Percentiles rank a stretch among this genome's conserved stretches.
These are phyloP conservation scores for Notoglanidium macrostoma DNA, from an alignment of 2,797 vertebrate genomes.

Conservation along the genomic window DNA sequence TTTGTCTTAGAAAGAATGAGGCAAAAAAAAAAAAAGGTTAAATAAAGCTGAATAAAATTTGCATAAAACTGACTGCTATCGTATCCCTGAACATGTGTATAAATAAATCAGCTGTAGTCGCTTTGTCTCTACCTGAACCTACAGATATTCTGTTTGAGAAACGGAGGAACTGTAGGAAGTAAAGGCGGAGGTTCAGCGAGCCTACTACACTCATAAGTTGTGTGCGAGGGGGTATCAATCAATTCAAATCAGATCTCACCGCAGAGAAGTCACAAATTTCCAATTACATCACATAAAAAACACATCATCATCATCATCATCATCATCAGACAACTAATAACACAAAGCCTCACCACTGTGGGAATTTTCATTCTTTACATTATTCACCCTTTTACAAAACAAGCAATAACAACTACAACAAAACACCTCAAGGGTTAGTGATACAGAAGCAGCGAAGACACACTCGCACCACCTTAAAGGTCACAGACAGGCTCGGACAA, in stretches of 20 bases:
- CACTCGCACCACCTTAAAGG: not conserved
- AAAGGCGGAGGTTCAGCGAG: not conserved
- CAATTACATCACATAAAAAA: constrained; percentile 43
- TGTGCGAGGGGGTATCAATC: not conserved
- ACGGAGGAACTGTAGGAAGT: not conserved
- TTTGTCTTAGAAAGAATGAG: too few relatives aligned
- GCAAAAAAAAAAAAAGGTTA: not conserved
- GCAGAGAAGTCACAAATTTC: constrained; percentile 42
- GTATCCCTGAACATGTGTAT: not conserved
- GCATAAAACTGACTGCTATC: not conserved
- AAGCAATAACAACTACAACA: not conserved
- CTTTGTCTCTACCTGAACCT: not conserved
- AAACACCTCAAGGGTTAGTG: not conserved
- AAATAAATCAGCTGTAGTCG: not conserved
- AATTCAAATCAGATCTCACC: constrained; percentile 19
- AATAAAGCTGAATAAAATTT: not conserved
- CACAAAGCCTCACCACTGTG: constrained; percentile 9
- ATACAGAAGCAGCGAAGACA: not conserved
- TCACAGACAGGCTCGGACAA: not conserved
- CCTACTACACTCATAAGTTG: not conserved
- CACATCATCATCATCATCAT: constrained; percentile 8
- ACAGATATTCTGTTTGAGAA: not conserved
- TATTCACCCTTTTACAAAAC: constrained; percentile 6
- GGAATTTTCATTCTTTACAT: constrained; percentile 13
- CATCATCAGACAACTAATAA: constrained; percentile 21